Evolutionary conservation across 2,888 invertebrate genomes (phyloP).

Genomic region (Caenorhabditis angaria): DNA sequence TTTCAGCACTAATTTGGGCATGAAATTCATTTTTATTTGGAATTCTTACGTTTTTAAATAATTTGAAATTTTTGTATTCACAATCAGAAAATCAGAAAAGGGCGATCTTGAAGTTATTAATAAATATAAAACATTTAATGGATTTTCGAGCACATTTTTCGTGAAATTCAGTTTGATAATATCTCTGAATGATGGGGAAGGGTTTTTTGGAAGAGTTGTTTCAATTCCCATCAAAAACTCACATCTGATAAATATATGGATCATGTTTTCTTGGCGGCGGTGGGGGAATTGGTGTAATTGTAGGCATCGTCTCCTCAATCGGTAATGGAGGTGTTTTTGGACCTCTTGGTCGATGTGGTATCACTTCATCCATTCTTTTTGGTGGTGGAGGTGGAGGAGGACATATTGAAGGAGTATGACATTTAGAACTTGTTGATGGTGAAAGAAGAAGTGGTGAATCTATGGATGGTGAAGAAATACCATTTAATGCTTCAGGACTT

Average conservation of each 20-base stretch:
- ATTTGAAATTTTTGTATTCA: too few relatives aligned
- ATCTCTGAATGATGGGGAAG: too few relatives aligned
- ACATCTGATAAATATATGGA: too few relatives aligned
- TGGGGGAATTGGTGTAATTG: neutral
- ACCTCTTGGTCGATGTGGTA: constrained; percentile 16
- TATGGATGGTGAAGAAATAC: neutral
- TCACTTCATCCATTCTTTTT: constrained; percentile 3
- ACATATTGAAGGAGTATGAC: neutral
- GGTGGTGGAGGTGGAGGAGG: constrained; percentile 24
- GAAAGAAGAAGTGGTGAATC: constrained; percentile 3
- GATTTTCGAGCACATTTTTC: too few relatives aligned
- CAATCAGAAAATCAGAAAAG: too few relatives aligned
- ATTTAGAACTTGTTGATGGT: constrained; percentile 1
- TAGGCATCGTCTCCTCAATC: neutral
- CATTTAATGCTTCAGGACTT: constrained; percentile 9
- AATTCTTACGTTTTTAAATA: neutral
- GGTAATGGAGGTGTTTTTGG: constrained; percentile 25
- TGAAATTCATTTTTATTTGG: neutral
- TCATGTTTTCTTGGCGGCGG: neutral
- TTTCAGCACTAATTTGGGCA: neutral
- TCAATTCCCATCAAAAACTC: neutral
- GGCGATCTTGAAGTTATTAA: too few relatives aligned
- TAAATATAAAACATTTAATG: too few relatives aligned
- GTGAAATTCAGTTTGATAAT: too few relatives aligned
- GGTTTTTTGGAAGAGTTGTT: too few relatives aligned